Evolutionary conservation across 2,113 vertebrate species (phyloP).

Genomic region (Chaenogobius annularis): DNA sequence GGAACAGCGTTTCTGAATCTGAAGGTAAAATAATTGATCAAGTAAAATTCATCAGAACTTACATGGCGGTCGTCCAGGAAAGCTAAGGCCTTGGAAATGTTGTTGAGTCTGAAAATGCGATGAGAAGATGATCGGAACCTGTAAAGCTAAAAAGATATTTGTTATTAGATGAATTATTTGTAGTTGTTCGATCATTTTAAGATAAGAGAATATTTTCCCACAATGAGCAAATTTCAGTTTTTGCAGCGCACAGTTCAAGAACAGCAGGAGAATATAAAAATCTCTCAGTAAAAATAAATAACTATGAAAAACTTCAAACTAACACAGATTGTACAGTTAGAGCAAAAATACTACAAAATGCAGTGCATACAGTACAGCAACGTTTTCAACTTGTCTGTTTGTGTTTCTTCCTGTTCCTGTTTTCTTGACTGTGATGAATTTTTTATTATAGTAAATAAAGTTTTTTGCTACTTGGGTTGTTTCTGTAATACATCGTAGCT

Average conservation of each 20-base stretch:
- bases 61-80: conserved; percentile 92
- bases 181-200: neutral
- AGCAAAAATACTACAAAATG: too few species aligned
- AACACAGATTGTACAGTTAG: too few species aligned
- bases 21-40: neutral
- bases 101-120: conserved; percentile 90
- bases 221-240: too few species aligned
- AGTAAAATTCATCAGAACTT: conserved; percentile 57
- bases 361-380: too few species aligned
- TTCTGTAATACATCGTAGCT: neutral
- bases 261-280: too few species aligned
- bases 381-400: too few species aligned
- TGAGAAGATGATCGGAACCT: conserved; percentile 87
- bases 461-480: neutral
- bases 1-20: neutral
- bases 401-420: neutral
- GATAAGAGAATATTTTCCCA: too few species aligned
- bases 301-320: too few species aligned
- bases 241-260: too few species aligned
- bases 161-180: neutral
- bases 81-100: conserved; percentile 88
- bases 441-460: neutral
- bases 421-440: neutral
- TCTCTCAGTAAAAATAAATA: too few species aligned
- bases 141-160: conserved; percentile 77